Conservation (phyloP, 2,888 invertebrate species). For the Tenodera sinensis region DNA sequence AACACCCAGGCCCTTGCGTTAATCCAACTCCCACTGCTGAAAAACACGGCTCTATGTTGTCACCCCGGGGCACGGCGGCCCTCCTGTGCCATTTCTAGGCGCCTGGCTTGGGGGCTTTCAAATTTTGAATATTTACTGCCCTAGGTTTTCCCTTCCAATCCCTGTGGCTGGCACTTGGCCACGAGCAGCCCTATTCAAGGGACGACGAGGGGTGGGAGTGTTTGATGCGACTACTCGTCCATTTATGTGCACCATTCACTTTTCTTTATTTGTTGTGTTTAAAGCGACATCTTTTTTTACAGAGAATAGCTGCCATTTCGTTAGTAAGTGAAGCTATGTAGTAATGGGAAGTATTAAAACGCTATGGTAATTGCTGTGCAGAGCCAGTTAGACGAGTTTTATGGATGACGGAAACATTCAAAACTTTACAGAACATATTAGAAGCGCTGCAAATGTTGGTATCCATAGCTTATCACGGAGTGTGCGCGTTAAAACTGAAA, state of each 20-base stretch:
- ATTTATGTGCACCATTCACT: neutral
- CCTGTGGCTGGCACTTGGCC: neutral
- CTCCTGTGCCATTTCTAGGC: neutral
- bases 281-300: neutral
- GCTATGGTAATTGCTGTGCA: neutral
- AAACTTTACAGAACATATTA: neutral
- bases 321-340: neutral
- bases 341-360: neutral
- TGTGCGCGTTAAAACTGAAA: neutral
- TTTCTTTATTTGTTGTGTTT: neutral
- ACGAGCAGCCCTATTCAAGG: neutral
- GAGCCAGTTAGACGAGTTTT: neutral
- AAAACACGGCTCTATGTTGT: neutral
- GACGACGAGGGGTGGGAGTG: neutral
- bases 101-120: slow-evolving; percentile 25
- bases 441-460: neutral
- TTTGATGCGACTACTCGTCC: neutral
- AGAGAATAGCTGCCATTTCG: neutral
- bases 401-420: neutral
- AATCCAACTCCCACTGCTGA: neutral
- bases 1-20: neutral
- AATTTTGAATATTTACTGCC: slow-evolving; percentile 29
- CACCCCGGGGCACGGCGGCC: neutral
- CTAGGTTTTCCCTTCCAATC: neutral
- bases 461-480: neutral